Percentiles rank a stretch among this genome's conserved stretches.
Evolutionary conservation across 2,888 invertebrate species (phyloP).

Genomic region (Gastracanthus pulcherrimus): DNA sequence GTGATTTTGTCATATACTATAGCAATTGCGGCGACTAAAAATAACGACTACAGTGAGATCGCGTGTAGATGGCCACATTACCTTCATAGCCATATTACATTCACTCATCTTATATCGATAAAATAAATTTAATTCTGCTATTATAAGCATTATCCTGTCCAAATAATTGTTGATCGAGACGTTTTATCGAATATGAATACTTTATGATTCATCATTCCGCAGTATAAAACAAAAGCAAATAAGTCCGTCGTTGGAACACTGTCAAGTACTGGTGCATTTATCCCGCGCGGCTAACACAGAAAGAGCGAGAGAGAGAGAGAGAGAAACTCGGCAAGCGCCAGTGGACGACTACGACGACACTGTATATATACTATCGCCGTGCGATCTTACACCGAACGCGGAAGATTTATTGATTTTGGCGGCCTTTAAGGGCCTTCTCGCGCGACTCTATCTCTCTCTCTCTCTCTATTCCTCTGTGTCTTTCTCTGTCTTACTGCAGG

Average conservation of each 20-base stretch:
- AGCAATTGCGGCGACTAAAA: too few species aligned
- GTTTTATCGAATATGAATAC: too few species aligned
- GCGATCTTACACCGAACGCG: constrained; percentile 44
- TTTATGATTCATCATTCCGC: too few species aligned
- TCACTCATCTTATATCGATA: too few species aligned
- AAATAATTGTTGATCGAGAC: too few species aligned
- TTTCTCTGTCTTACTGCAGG: constrained; percentile 15
- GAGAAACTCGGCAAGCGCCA: background rate
- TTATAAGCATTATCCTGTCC: too few species aligned
- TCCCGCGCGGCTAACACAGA: background rate
- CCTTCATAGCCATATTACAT: too few species aligned
- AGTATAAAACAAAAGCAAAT: constrained; percentile 3
- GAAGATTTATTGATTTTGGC: constrained; percentile 55
- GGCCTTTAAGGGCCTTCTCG: constrained; percentile 45
- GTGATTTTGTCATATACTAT: too few species aligned
- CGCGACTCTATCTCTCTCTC: constrained; percentile 4
- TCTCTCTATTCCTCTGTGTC: constrained; percentile 15
- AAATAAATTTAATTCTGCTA: too few species aligned
- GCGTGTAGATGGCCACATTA: too few species aligned
- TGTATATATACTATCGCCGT: background rate
- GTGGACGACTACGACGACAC: background rate
- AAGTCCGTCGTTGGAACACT: constrained; percentile 20
- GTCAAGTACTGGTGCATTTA: constrained; percentile 27
- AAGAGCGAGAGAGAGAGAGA: background rate
- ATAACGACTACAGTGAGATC: too few species aligned